A percentile compares a stretch with the other conserved stretches of the same genome.
Evolutionary conservation across 2,888 invertebrate genomes (phyloP).

Genomic region (Acronicta alni): DNA sequence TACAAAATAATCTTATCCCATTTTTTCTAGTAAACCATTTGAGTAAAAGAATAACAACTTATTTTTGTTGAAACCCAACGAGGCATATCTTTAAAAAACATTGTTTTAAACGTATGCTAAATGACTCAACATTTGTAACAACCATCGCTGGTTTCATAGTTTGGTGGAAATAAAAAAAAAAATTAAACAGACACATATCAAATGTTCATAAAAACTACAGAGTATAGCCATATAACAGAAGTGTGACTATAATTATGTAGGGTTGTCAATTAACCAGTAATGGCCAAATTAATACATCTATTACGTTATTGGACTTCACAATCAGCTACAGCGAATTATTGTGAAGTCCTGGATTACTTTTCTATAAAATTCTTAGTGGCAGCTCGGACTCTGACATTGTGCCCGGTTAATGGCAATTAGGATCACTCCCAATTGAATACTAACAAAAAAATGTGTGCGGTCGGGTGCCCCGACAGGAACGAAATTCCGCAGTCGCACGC

Average conservation of each 20-base stretch:
- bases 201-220: slow-evolving; percentile 34
- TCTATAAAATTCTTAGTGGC: no score
- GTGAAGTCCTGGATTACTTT: no score
- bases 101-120: slow-evolving; percentile 33
- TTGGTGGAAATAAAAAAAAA: slow-evolving; percentile 32
- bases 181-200: slow-evolving; percentile 41
- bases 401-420: no score
- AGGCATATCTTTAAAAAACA: slow-evolving; percentile 18
- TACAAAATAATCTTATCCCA: no score
- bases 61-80: slow-evolving; percentile 26
- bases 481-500: no score
- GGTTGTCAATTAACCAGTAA: slow-evolving; percentile 28
- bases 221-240: slow-evolving; percentile 41
- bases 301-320: no score
- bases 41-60: slow-evolving; percentile 1
- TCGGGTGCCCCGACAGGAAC: no score
- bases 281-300: no score
- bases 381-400: no score
- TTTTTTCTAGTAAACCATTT: background rate
- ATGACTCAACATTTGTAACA: slow-evolving; percentile 41
- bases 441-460: no score
- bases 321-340: no score
- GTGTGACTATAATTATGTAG: slow-evolving; percentile 53
- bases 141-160: slow-evolving; percentile 9
- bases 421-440: no score